Percentiles rank a stretch among this genome's conserved stretches.
phyloP scores from a whole-genome alignment of 2,797 vertebrate genomes.

The Chelonia mydas region DNA sequence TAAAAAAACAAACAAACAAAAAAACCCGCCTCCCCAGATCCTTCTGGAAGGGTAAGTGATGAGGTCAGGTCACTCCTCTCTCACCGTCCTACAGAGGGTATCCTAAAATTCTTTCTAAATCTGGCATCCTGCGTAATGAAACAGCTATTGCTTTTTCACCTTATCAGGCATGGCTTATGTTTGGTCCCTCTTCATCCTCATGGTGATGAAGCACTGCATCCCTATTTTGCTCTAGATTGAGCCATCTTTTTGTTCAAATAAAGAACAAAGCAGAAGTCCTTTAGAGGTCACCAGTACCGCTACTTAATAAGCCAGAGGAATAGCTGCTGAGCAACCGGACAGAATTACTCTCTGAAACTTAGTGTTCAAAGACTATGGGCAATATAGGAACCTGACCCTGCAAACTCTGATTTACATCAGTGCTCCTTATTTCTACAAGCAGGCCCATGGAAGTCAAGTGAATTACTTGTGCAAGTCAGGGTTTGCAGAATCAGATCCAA shows the following conservation, averaged over 20 bases:
- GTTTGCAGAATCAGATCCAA: not conserved
- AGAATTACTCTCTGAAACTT: not conserved
- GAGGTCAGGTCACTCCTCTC: not conserved
- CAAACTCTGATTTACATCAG: not conserved
- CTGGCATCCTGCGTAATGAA: not conserved
- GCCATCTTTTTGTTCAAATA: not conserved
- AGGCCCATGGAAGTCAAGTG: not conserved
- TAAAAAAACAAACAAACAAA: no score
- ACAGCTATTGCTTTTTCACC: not conserved
- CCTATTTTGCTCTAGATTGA: not conserved
- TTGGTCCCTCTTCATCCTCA: not conserved
- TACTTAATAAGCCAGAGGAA: not conserved
- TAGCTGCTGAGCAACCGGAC: not conserved
- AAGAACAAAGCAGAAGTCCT: not conserved
- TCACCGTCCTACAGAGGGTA: not conserved
- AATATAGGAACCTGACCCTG: not conserved
- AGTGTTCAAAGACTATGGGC: not conserved
- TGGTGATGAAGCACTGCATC: not conserved
- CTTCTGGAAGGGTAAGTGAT: not conserved
- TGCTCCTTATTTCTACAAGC: not conserved
- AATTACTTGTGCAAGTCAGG: not conserved
- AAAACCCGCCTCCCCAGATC: not conserved
- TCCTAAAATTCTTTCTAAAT: not conserved
- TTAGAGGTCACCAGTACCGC: not conserved
- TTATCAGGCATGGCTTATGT: not conserved